phyloP scores from a whole-genome alignment of 2,888 invertebrate species.

The Oasisia sp. region DNA sequence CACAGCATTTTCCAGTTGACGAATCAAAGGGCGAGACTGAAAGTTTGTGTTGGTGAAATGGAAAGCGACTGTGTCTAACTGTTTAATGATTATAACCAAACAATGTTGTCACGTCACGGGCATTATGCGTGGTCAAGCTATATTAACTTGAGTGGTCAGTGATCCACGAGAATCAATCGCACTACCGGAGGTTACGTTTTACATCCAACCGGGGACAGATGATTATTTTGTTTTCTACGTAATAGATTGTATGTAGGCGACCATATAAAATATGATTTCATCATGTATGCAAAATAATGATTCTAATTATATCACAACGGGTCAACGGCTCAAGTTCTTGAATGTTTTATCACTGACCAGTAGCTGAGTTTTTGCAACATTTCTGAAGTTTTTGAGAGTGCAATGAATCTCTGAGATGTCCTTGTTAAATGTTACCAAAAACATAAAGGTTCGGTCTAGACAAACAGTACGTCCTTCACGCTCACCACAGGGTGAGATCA shows the following conservation, averaged over 20 bases:
- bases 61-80: neutral
- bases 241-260: neutral
- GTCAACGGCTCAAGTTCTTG: too few relatives aligned
- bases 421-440: too few relatives aligned
- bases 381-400: too few relatives aligned
- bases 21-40: neutral
- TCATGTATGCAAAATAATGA: too few relatives aligned
- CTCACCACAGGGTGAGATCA: too few relatives aligned
- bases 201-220: neutral
- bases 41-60: conserved; percentile 3
- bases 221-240: neutral
- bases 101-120: neutral
- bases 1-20: neutral
- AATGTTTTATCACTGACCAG: too few relatives aligned
- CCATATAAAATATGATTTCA: neutral
- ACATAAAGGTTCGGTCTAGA: too few relatives aligned
- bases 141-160: neutral
- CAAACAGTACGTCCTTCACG: too few relatives aligned
- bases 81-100: neutral
- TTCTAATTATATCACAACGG: too few relatives aligned
- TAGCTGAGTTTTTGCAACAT: too few relatives aligned
- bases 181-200: neutral
- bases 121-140: neutral
- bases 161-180: neutral
- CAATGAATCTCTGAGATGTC: too few relatives aligned